Base-by-base conservation (phyloP, 2,888 invertebrate species). In the Melikaiella ostensackeni region DNA sequence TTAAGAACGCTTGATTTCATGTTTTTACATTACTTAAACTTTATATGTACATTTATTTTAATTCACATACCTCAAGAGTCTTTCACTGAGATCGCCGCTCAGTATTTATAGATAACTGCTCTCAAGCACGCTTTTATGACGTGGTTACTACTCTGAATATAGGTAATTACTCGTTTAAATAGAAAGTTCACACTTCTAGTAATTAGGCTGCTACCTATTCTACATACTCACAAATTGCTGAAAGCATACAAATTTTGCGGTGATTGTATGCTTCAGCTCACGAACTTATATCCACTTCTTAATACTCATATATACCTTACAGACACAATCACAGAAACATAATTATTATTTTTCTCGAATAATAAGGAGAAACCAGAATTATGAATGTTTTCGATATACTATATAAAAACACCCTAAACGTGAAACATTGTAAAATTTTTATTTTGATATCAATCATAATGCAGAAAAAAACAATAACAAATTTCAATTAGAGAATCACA, bases 131-230 rank as follows among this genome's bases (percentile, higher is more conserved):
- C 61, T 16, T 30, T 61, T 30, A 61, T 30, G 7, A 61, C 3
- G 13, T 38, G 13, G 4, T 13, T 4, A 13, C 38, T 13, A 38
- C 38, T 38, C 4, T 38, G 16, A 16, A 42, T 27, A 33, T 33
- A 2, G 13, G 19, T 61, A 61, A 61, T 61, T 33, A 33, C 27
- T 61, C 30, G 19, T 19, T 61, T 61, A 61, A 7, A 61, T 61
- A 61, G 61, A 61, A 61, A 61, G 61, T 27, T 30, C 7, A 61
- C 61, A 61, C 61, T 61, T 61, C 27, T 33, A 19, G 30, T 61
- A 33, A 27, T 16, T 33, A 16, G n/a, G n/a, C n/a, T 50, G n/a
- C 16, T 50, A n/a, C n/a, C 50, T 50, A 16, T n/a, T 50, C 6
- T 9, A 50, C 3, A 9, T n/a, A 50, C n/a, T n/a, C 3, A 3